These are phyloP conservation scores for Allacma fusca DNA, from an alignment of 2,888 invertebrate genomes.

Conservation along the genomic window DNA sequence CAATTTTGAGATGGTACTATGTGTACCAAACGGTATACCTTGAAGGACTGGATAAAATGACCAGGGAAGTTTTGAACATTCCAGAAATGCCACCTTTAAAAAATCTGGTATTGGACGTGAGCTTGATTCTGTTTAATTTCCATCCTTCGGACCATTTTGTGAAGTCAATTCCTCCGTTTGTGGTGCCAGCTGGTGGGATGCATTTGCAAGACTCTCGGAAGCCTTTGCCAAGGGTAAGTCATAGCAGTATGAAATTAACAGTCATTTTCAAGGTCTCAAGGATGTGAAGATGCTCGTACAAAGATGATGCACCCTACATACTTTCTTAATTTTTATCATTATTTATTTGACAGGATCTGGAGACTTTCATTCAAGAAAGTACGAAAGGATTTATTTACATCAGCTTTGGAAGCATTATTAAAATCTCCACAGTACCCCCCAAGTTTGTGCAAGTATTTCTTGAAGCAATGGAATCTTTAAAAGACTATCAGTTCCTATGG, in stretches of 20 bases:
- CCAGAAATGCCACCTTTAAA: background rate
- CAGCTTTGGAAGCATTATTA: slow-evolving; percentile 15
- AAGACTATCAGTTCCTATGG: background rate
- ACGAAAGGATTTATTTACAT: slow-evolving; percentile 2
- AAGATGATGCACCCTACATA: no score
- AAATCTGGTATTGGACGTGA: background rate
- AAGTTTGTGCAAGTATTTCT: background rate
- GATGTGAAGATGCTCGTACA: no score
- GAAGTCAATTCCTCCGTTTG: background rate
- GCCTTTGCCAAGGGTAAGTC: background rate
- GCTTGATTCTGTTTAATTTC: background rate
- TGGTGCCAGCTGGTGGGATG: background rate
- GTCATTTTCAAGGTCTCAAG: no score
- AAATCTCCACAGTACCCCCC: background rate
- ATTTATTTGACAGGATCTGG: background rate
- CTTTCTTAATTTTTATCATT: no score
- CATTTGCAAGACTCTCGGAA: background rate
- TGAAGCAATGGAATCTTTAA: background rate
- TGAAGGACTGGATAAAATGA: background rate
- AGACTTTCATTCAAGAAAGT: background rate
- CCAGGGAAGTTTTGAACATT: no score
- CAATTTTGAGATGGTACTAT: background rate
- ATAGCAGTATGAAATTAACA: no score
- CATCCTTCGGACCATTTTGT: slow-evolving; percentile 11
- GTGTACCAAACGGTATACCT: background rate